Base-by-base conservation (phyloP, 2,888 invertebrate species). In the Troglohyphantes excavatus region DNA sequence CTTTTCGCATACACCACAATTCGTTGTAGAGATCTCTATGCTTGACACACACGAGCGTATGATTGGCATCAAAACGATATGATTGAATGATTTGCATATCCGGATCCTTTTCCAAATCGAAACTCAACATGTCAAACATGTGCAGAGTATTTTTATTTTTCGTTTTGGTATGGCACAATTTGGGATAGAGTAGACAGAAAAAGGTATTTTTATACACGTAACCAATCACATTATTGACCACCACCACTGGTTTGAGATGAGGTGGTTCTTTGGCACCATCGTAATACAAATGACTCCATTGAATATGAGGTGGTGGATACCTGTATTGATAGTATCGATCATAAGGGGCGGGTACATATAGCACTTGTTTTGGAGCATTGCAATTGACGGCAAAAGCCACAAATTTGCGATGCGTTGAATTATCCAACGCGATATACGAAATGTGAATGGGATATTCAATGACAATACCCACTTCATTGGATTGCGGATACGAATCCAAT, bases 101-200 rank as follows among this genome's bases (percentile, higher is more conserved):
- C 7, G 5, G 26, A 11, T 29, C 61, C 2, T 17, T 11, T 61
- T 33, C 17, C 7, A 59, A 17, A 19, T 76, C 61, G 21, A 70
- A 70, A 13, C 21, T 7, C 21, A 70, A 43, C 61, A 21, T 27
- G 29, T 76, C 61, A 17, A 76, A n/a, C 9, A 61, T 2, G 9
- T 23, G 5, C 6, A 11, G 11, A 59, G 75, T 76, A 29, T 76
- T 76, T 33, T 61, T 26, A 33, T 59, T 59, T 59, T 33, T 27
- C 5, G 7, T 11, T 11, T 1, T 27, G n/a, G 17, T 21, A 2
- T 21, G n/a, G n/a, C 11, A 2, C n/a, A 76, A 29, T 61, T 61
- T 61, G 11, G 75, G 75, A 33, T 76, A 11, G 0, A 29, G 27
- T 61, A 76, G 29, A 19, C 75, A 76, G 53, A 76, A 76, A 76